phyloP scores from a whole-genome alignment of 2,888 invertebrate species.

The Trichogramma dendrolimi region DNA sequence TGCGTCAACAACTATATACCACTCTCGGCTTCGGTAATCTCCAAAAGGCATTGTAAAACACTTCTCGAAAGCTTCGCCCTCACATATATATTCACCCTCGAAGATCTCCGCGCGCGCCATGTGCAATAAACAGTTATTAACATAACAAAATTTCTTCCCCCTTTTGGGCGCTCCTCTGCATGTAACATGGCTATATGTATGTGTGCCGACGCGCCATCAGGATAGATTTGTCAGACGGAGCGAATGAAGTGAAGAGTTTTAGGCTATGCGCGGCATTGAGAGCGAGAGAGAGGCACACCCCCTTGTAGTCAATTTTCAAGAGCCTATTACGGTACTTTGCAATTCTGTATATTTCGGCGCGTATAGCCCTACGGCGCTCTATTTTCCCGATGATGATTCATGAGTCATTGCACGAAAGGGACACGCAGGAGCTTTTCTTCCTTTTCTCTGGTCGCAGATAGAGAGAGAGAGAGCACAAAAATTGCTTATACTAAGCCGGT shows the following conservation, averaged over 20 bases:
- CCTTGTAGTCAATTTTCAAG: neutral
- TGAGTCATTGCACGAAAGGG: conserved; percentile 18
- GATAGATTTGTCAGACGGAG: conserved; percentile 24
- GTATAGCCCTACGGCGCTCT: conserved; percentile 5
- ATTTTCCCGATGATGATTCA: conserved; percentile 23
- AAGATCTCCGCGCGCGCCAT: too few relatives aligned
- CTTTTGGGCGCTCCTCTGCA: conserved; percentile 10
- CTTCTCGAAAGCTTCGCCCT: too few relatives aligned
- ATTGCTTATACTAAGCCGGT: neutral
- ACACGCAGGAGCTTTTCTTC: too few relatives aligned
- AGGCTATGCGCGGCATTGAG: too few relatives aligned
- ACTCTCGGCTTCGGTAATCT: too few relatives aligned
- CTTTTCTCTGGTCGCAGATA: conserved; percentile 5
- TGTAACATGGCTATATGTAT: neutral
- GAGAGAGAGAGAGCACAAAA: neutral
- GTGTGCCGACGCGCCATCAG: conserved; percentile 5
- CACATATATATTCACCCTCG: too few relatives aligned
- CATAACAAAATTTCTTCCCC: conserved; percentile 26
- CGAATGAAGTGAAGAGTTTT: conserved; percentile 14
- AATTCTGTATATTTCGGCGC: conserved; percentile 11
- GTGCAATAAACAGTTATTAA: conserved; percentile 28
- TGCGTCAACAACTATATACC: too few relatives aligned
- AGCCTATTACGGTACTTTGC: conserved; percentile 27
- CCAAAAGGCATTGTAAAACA: conserved; percentile 13
- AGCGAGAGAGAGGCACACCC: too few relatives aligned